These are phyloP conservation scores for Campopleginae sp. DNA, from an alignment of 2,888 invertebrate genomes.

Conservation along the genomic window DNA sequence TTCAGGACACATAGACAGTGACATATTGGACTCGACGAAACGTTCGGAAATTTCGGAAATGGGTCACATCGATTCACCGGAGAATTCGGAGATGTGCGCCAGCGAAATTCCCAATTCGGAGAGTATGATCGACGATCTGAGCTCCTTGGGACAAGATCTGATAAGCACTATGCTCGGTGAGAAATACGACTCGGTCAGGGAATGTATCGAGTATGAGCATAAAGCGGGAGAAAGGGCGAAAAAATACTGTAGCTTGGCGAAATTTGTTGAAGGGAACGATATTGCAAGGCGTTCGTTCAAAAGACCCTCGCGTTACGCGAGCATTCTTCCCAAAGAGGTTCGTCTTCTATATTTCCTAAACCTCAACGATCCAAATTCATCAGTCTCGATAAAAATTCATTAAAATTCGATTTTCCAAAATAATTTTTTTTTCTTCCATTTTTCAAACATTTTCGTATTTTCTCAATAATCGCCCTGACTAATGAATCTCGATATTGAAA, in stretches of 20 bases:
- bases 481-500: too few relatives aligned
- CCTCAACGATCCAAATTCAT: background rate
- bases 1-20: conserved; percentile 81
- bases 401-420: too few relatives aligned
- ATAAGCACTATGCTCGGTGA: conserved; percentile 89
- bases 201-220: conserved; percentile 85
- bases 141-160: conserved; percentile 89
- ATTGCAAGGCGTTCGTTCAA: conserved; percentile 92
- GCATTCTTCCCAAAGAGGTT: conserved; percentile 73
- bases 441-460: too few relatives aligned
- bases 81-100: conserved; percentile 89
- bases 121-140: conserved; percentile 91
- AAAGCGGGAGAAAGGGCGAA: conserved; percentile 85
- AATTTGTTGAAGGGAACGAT: conserved; percentile 93
- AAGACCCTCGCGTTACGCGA: conserved; percentile 76
- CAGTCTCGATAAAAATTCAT: too few relatives aligned
- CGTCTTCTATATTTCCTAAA: background rate
- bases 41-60: conserved; percentile 84
- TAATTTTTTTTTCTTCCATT: too few relatives aligned
- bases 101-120: conserved; percentile 92
- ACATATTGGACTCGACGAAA: conserved; percentile 80
- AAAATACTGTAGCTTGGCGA: conserved; percentile 91
- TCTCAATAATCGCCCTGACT: too few relatives aligned
- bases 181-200: conserved; percentile 86
- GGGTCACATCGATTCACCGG: conserved; percentile 93